phyloP scores from a whole-genome alignment of 2,888 invertebrate species.

The Dendrolimus pini region DNA sequence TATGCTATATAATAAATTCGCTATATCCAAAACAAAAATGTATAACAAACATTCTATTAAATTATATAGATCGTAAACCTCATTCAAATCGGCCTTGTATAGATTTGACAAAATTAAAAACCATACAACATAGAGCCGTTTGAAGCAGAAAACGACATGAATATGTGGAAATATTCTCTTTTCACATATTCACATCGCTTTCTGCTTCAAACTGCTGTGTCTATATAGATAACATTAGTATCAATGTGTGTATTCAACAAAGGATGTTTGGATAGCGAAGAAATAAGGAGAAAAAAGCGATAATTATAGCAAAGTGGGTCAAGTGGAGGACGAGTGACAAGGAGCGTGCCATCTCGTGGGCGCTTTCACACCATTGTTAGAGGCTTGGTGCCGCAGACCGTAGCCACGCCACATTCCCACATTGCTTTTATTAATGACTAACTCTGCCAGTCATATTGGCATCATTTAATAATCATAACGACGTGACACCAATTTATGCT shows the following conservation, averaged over 20 bases:
- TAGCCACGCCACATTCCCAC: conserved; percentile 22
- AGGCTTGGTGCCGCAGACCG: conserved; percentile 1
- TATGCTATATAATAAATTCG: no score
- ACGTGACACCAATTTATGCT: conserved; percentile 4
- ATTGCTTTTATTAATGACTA: conserved; percentile 24
- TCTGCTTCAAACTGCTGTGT: no score
- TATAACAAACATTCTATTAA: no score
- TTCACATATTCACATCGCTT: no score
- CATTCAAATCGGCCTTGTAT: no score
- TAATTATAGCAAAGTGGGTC: conserved; percentile 34
- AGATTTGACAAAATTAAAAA: no score
- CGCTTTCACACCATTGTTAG: conserved; percentile 15
- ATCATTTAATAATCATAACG: conserved; percentile 19
- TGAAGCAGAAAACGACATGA: no score
- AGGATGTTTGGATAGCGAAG: conserved; percentile 15
- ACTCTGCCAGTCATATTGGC: conserved; percentile 12
- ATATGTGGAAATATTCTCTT: no score
- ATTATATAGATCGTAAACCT: no score
- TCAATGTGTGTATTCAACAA: conserved; percentile 47
- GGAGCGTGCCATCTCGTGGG: conserved; percentile 23
- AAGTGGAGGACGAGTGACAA: conserved; percentile 20
- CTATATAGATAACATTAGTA: conserved; percentile 33
- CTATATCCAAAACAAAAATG: no score
- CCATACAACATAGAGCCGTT: no score
- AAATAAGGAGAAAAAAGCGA: conserved; percentile 14